Evolutionary conservation across 2,888 invertebrate species (phyloP), one percentile per base, ranked within the genome.

Genomic region (Dendrolimus houi): DNA sequence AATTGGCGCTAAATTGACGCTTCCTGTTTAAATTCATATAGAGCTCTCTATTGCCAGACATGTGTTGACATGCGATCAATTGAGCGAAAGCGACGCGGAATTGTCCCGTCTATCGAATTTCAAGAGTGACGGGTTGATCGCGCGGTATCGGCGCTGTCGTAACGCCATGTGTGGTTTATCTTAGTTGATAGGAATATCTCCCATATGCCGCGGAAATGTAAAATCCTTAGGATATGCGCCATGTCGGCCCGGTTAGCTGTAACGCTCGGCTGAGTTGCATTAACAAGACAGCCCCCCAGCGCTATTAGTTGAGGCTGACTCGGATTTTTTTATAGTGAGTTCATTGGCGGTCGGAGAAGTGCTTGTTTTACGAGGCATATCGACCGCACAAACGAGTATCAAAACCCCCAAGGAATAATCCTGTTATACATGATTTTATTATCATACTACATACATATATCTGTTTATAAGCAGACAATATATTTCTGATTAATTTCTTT

Each of bases 1-100:
- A 89, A 87, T 88, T 87, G 83, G 78, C 81, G 76, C 83, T 85
- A 86, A 90, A 89, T 87, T 88, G 85, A 79, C 78, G 75, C 84
- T 87, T 90, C 90, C 89, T 87, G 83, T 82, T 87, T 85, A 82
- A 85, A 80, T 87, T 85, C 82, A 83, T 79, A 78, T 81, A 75
- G 75, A 75, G 72, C 71, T 76, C 75, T 79, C 80, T 81, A 83
- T 83, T 80, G 81, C 73, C 73, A 77, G 79, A 70, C 84, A 80
- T 78, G 78, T 80, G 81, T 81, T 81, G 84, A 84, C 83, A 81
- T 79, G 81, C 74, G 83, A 85, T 83, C 83, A 87, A 85, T 87
- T 85, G 85, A 85, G 87, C 83, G 86, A 84, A 84, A 86, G 84
- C 75, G 78, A 75, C 78, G 76, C 77, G 72, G 74, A 80, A 77